These are phyloP conservation scores for Leptodactylus fallax DNA, from an alignment of 2,797 vertebrate species.

Conservation along the genomic window DNA sequence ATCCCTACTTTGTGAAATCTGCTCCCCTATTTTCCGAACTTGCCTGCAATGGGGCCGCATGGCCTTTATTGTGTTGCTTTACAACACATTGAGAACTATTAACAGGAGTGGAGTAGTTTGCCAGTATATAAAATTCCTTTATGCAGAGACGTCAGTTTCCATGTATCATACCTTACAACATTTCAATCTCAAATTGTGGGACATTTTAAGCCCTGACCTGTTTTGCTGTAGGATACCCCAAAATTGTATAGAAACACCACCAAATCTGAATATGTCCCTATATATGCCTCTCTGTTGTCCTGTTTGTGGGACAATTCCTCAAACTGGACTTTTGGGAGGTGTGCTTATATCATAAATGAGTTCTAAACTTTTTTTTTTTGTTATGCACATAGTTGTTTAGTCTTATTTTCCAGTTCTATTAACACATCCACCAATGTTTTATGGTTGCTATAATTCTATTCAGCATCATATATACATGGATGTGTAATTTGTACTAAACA, in stretches of 20 bases:
- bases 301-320: neutral
- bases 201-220: neutral
- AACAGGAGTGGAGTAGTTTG: neutral
- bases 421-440: too few relatives aligned
- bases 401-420: neutral
- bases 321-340: neutral
- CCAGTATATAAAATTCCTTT: neutral
- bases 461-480: too few relatives aligned
- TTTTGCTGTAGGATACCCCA: neutral
- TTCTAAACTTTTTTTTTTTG: neutral
- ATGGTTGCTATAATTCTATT: too few relatives aligned
- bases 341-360: neutral
- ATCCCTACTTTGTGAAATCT: conserved; percentile 22
- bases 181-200: too few relatives aligned
- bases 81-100: neutral
- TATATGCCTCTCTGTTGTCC: neutral
- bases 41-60: neutral
- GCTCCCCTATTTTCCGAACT: neutral
- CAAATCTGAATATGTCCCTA: neutral
- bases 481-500: too few relatives aligned
- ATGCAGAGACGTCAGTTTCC: conserved; percentile 12
- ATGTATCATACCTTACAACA: neutral
- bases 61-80: conserved; percentile 8
- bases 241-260: neutral
- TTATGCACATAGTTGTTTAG: neutral